These are phyloP conservation scores for Pheosia gnoma DNA, from an alignment of 2,888 invertebrate genomes.

Conservation along the genomic window DNA sequence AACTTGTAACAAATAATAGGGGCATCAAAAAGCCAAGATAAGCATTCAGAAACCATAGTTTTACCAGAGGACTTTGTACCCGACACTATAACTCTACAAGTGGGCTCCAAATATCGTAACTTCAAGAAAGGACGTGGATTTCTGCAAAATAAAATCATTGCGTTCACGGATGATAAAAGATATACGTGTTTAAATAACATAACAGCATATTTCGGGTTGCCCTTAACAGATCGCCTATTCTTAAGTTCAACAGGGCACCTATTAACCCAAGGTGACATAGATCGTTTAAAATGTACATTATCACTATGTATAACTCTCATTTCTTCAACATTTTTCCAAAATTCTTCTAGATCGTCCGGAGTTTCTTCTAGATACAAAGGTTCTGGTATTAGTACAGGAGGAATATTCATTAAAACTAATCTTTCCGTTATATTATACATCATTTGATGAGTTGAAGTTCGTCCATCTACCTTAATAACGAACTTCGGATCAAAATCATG, in stretches of 20 bases:
- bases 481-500: slow-evolving; percentile 80
- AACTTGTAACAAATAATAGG: slow-evolving; percentile 66
- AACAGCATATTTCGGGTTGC: slow-evolving; percentile 82
- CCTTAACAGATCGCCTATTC: slow-evolving; percentile 76
- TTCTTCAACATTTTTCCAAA: slow-evolving; percentile 66
- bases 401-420: slow-evolving; percentile 57
- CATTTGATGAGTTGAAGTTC: slow-evolving; percentile 73
- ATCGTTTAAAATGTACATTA: slow-evolving; percentile 57
- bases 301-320: slow-evolving; percentile 55
- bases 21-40: slow-evolving; percentile 80
- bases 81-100: slow-evolving; percentile 84
- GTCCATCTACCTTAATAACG: slow-evolving; percentile 84
- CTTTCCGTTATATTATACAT: slow-evolving; percentile 75
- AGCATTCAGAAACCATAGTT: slow-evolving; percentile 80
- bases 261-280: slow-evolving; percentile 83
- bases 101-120: slow-evolving; percentile 82
- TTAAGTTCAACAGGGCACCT: slow-evolving; percentile 86
- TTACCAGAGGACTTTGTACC: slow-evolving; percentile 86
- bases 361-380: slow-evolving; percentile 67
- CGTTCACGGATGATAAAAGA: slow-evolving; percentile 80
- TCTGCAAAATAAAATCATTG: slow-evolving; percentile 80
- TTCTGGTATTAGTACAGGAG: slow-evolving; percentile 66
- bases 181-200: slow-evolving; percentile 86
- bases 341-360: slow-evolving; percentile 68
- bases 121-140: slow-evolving; percentile 86